Evolutionary conservation across 2,113 vertebrate species (phyloP).

Genomic region (Dermatemys mawii): DNA sequence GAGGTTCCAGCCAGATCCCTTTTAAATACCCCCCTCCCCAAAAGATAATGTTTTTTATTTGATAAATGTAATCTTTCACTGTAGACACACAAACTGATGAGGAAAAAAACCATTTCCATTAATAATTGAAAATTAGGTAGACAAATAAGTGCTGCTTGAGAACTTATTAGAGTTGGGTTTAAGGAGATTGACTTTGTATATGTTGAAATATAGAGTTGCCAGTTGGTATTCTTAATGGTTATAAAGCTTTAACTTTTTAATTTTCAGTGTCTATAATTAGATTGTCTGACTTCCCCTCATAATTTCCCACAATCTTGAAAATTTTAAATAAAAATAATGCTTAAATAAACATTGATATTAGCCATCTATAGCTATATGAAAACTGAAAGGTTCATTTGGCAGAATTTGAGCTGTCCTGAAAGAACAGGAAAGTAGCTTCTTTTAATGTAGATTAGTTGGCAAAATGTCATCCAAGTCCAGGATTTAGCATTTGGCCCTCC

Average conservation of each 20-base stretch:
- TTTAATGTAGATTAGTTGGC: conserved; percentile 60
- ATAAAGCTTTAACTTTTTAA: not conserved
- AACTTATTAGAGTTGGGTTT: not conserved
- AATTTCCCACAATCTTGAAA: not conserved
- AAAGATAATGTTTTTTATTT: not conserved
- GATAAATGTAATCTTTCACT: not conserved
- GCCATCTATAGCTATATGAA: no score
- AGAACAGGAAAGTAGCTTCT: conserved; percentile 46
- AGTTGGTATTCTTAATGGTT: not conserved
- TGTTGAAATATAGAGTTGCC: not conserved
- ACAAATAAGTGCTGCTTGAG: not conserved
- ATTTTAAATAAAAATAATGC: no score
- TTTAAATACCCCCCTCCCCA: not conserved
- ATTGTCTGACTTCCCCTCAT: not conserved
- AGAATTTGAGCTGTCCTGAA: not conserved
- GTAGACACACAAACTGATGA: not conserved
- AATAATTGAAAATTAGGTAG: not conserved
- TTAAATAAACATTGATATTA: not conserved
- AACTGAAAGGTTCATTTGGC: not conserved
- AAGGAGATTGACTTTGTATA: not conserved
- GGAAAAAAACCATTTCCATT: not conserved
- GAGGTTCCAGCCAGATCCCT: not conserved
- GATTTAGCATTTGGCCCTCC: conserved; percentile 47
- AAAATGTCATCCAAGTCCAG: conserved; percentile 37
- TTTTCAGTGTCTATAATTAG: not conserved